phyloP scores from a whole-genome alignment of 2,113 vertebrate genomes.

The Arothron firmamentum region DNA sequence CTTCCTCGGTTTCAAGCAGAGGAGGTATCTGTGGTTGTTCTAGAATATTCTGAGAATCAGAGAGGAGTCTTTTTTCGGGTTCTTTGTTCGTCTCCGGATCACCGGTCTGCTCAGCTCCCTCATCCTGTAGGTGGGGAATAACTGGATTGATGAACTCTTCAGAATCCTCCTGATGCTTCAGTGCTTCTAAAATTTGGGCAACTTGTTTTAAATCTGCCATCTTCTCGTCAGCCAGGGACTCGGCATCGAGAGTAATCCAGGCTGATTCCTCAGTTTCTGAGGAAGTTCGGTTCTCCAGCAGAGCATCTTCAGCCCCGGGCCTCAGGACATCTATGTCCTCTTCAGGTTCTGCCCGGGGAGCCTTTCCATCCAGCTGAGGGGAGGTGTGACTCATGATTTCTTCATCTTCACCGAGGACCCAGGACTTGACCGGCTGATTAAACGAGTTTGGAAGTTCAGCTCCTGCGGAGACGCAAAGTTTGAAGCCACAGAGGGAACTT shows the following conservation, averaged over 20 bases:
- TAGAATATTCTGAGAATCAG: constrained; percentile 8
- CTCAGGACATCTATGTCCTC: constrained; percentile 35
- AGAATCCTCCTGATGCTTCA: constrained; percentile 3
- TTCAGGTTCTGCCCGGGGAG: constrained; percentile 43
- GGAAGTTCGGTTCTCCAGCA: constrained; percentile 4
- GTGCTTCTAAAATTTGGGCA: neutral
- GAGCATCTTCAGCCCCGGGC: constrained; percentile 7
- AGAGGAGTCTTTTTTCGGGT: constrained; percentile 11
- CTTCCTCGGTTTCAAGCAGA: constrained; percentile 1
- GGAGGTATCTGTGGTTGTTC: constrained; percentile 3
- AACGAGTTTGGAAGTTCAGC: too few relatives aligned
- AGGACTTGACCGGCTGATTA: neutral
- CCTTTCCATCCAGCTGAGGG: constrained; percentile 22
- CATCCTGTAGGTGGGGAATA: constrained; percentile 9
- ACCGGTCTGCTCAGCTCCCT: constrained; percentile 20
- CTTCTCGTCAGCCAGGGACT: neutral
- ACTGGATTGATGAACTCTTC: neutral
- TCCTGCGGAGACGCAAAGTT: too few relatives aligned
- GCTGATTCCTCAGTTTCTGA: constrained; percentile 7
- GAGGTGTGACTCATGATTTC: constrained; percentile 1
- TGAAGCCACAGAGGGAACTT: too few relatives aligned
- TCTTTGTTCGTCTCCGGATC: constrained; percentile 34
- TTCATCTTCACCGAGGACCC: constrained; percentile 14
- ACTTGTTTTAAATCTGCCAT: constrained; percentile 11
- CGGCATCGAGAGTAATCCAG: neutral